Conservation (phyloP, 30 jellyfish, hydroid and myxozoan genomes). For the Turritopsis rubra region DNA sequence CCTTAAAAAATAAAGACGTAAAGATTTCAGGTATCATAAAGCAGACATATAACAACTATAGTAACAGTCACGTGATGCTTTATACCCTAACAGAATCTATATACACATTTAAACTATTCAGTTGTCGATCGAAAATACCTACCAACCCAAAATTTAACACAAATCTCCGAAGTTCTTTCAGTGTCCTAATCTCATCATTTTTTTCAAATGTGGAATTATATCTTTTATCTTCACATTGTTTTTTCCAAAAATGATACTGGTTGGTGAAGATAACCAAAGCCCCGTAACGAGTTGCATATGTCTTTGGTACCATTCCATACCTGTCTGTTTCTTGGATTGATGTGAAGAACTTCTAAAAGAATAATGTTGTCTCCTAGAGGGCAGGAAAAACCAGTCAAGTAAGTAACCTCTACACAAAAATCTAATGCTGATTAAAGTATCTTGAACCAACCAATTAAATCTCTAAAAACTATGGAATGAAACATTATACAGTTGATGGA, state of each 20-base stretch:
- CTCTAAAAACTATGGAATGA: too few relatives aligned
- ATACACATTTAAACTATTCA: too few relatives aligned
- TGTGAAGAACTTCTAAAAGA: not conserved
- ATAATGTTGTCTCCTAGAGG: too few relatives aligned
- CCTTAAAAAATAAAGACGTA: constrained; percentile 21
- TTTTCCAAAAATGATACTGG: not conserved
- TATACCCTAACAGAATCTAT: too few relatives aligned
- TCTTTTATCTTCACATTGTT: not conserved
- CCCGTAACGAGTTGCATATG: not conserved
- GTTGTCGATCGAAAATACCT: not conserved
- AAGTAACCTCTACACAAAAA: too few relatives aligned
- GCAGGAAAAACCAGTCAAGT: too few relatives aligned
- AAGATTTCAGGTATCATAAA: too few relatives aligned
- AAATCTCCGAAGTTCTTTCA: constrained; percentile 7
- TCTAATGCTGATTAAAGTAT: too few relatives aligned
- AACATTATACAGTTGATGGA: too few relatives aligned
- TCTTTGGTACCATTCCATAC: not conserved
- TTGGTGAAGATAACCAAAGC: not conserved
- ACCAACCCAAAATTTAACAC: not conserved
- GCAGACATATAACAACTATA: too few relatives aligned
- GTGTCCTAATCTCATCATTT: not conserved
- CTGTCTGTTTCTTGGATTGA: not conserved
- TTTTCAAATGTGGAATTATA: not conserved
- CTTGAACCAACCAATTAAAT: too few relatives aligned
- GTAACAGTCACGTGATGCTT: too few relatives aligned